Evolutionary conservation across 1,140 invertebrate species (phyloP).

Genomic region (Drosophila rufa): DNA sequence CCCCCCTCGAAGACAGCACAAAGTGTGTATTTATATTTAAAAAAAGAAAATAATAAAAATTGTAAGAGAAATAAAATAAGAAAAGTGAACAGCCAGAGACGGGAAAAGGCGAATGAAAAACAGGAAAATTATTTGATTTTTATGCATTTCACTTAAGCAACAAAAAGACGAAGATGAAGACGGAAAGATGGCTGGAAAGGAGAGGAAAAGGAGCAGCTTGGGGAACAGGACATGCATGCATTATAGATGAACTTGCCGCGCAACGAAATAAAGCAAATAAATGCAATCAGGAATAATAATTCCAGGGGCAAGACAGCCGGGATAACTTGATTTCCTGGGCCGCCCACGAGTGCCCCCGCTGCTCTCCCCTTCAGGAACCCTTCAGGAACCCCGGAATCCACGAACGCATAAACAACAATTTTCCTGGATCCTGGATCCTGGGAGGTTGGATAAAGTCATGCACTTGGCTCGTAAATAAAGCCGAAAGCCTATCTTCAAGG

Average conservation of each 20-base stretch:
- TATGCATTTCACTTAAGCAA: slow-evolving; percentile 79
- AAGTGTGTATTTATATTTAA: slow-evolving; percentile 70
- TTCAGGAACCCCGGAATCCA: slow-evolving; percentile 8
- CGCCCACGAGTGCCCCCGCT: neutral
- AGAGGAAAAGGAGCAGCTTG: neutral
- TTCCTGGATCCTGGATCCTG: slow-evolving; percentile 12
- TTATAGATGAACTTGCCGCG: slow-evolving; percentile 77
- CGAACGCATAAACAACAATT: slow-evolving; percentile 72
- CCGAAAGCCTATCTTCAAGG: slow-evolving; percentile 63
- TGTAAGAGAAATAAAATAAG: slow-evolving; percentile 16
- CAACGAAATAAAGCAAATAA: slow-evolving; percentile 77
- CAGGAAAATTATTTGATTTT: slow-evolving; percentile 84
- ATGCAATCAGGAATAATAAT: slow-evolving; percentile 82
- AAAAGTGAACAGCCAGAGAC: slow-evolving; percentile 19
- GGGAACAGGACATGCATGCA: slow-evolving; percentile 58
- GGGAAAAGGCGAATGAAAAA: slow-evolving; percentile 57
- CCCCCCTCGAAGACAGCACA: slow-evolving; percentile 31
- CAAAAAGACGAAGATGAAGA: slow-evolving; percentile 52
- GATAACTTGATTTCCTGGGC: slow-evolving; percentile 67
- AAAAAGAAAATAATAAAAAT: slow-evolving; percentile 25
- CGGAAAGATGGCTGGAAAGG: slow-evolving; percentile 2
- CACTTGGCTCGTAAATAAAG: slow-evolving; percentile 72
- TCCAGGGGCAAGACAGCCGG: slow-evolving; percentile 60
- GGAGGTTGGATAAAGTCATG: slow-evolving; percentile 54
- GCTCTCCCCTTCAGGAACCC: slow-evolving; percentile 7